Evolutionary conservation across 2,113 vertebrate species (phyloP).

Genomic region (Entelurus aequoreus): DNA sequence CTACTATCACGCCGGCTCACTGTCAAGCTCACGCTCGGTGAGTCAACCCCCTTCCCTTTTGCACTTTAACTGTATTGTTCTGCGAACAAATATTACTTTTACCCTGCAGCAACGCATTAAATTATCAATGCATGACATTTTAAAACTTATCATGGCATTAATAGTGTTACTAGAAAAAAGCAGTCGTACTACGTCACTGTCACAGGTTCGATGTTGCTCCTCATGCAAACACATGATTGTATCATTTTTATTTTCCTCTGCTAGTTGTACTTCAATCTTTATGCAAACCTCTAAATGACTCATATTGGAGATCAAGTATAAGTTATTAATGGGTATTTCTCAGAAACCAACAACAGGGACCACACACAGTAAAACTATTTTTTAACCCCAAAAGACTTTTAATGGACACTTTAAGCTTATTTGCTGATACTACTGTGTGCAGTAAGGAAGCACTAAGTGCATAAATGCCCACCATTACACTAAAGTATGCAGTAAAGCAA

Average conservation of each 20-base stretch:
- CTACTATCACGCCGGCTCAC: neutral
- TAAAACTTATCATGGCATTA: neutral
- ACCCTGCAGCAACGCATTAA: neutral
- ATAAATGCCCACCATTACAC: neutral
- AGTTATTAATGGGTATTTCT: too few relatives aligned
- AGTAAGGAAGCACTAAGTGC: neutral
- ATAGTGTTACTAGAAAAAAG: neutral
- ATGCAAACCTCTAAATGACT: too few relatives aligned
- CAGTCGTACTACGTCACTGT: too few relatives aligned
- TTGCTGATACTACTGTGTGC: slow-evolving; percentile 1
- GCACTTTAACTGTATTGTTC: neutral
- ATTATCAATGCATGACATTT: neutral
- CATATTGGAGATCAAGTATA: too few relatives aligned
- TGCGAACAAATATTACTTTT: neutral
- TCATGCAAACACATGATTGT: too few relatives aligned
- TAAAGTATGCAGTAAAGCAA: too few relatives aligned
- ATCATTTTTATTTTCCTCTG: too few relatives aligned
- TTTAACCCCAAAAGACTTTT: too few relatives aligned
- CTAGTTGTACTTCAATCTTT: too few relatives aligned
- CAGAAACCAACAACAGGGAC: too few relatives aligned
- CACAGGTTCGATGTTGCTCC: too few relatives aligned
- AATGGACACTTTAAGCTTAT: slow-evolving; percentile 10
- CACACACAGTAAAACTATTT: too few relatives aligned
- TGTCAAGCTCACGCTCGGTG: slow-evolving; percentile 3
- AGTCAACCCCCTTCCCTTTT: neutral